Base-by-base conservation (phyloP, 2,888 invertebrate species). In the Sminthurinus aureus region DNA sequence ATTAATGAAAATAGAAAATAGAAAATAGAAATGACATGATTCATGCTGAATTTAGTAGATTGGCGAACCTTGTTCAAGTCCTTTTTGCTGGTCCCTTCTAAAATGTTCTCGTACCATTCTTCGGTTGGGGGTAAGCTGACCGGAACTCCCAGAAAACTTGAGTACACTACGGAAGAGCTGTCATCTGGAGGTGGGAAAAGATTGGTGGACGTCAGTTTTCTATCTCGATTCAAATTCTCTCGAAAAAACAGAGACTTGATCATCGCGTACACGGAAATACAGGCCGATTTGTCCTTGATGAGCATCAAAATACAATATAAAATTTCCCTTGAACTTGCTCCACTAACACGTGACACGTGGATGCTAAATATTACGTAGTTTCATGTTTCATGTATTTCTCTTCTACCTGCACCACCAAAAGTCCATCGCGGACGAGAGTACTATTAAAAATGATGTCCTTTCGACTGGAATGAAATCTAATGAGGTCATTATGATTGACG, bases 401-500 rank as follows among this genome's bases (percentile, higher is more conserved):
- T n/a, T 20, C 4, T 78, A 84, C 84, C 67, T 84, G 84, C 3
- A 84, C 79, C 11, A 84, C 74, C 9, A 84, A 26, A n/a, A 71
- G 69, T 18, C 84, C 81, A 74, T 82, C 81, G 15, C 71, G 22
- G 24, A 82, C 84, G 0, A 84, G 52, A n/a, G 51, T n/a, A 38
- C 71, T 52, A 20, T 77, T 79, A 24, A 50, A 76, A 8, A 84
- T 52, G 6, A 66, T 20, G 12, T 81, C 82, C 22, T 82, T 71
- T 24, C 84, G 84, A 71, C 83, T 85, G 26, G 87, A 87, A 80
- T 87, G 87, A 79, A 87, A 85, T 3, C 87, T 84, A 76, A 87
- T 79, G 67, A 87, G 75, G 71, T 87, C 85, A 0, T 83, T 82
- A 77, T 87, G 86, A 38, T 79, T 76, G 9, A 24, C 22, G 52